phyloP scores from a whole-genome alignment of 2,113 vertebrate genomes.

The Carassius gibelio region DNA sequence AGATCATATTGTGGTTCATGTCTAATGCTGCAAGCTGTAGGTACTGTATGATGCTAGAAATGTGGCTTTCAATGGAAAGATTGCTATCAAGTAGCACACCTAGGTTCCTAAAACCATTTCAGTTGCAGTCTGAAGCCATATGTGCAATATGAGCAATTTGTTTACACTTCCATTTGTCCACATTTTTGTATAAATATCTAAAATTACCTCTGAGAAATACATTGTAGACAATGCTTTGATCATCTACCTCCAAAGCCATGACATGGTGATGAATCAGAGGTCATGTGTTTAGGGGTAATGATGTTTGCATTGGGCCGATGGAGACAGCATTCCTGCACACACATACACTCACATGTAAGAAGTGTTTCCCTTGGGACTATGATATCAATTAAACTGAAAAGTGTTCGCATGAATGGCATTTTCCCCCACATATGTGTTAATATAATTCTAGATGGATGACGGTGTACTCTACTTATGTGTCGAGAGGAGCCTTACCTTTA shows the following conservation, averaged over 20 bases:
- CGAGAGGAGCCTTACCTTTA: conserved; percentile 54
- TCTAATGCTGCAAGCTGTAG: conserved; percentile 45
- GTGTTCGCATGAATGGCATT: neutral
- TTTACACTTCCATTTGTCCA: neutral
- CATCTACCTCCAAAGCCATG: neutral
- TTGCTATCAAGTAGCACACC: no score
- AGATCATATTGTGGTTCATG: conserved; percentile 50
- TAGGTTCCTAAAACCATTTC: no score
- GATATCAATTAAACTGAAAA: neutral
- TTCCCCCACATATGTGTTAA: conserved; percentile 14
- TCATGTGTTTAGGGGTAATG: conserved; percentile 11
- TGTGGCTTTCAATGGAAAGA: no score
- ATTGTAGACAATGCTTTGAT: neutral
- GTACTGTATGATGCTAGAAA: neutral
- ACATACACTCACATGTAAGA: neutral
- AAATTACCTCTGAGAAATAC: neutral
- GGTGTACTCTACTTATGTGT: conserved; percentile 49
- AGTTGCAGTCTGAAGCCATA: neutral
- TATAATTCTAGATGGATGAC: conserved; percentile 47
- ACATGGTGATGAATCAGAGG: conserved; percentile 27
- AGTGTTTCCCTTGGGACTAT: conserved; percentile 10
- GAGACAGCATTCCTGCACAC: conserved; percentile 10
- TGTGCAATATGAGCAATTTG: neutral
- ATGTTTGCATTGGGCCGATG: neutral
- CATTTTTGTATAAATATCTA: neutral